Evolutionary conservation across 2,113 vertebrate genomes (phyloP).

Genomic region (Ceyx margarethae): DNA sequence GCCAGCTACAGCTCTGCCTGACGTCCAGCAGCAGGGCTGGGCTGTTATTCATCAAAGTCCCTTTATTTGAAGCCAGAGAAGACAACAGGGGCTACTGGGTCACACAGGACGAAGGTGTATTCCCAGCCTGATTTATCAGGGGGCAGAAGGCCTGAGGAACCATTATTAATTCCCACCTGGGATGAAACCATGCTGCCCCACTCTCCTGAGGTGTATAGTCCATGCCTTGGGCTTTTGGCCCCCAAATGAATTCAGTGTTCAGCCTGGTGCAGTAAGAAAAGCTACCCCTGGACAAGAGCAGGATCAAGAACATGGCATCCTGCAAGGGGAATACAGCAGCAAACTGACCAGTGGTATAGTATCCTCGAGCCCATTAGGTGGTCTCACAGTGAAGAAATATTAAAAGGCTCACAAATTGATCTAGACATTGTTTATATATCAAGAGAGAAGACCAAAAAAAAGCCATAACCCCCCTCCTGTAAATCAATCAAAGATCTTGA

Average conservation of each 20-base stretch:
- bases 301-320: not conserved
- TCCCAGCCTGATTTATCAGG: rapidly evolving
- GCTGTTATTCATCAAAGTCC: not conserved
- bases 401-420: not conserved
- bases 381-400: not conserved
- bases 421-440: not conserved
- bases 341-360: not conserved
- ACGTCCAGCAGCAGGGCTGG: rapidly evolving
- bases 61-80: not conserved
- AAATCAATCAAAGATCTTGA: not conserved
- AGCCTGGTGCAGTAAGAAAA: not conserved
- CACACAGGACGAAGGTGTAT: not conserved
- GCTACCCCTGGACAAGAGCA: not conserved
- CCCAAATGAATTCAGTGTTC: not conserved
- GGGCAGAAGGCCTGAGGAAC: not conserved
- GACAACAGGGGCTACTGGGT: not conserved
- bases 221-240: not conserved
- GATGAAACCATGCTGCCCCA: not conserved
- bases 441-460: not conserved
- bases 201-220: not conserved
- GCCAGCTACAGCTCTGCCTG: not conserved
- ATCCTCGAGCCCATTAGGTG: not conserved
- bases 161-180: not conserved
- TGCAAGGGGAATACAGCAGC: not conserved
- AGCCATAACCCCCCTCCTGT: not conserved